phyloP scores from a whole-genome alignment of 2,797 vertebrate genomes.

The Botia kubotai region DNA sequence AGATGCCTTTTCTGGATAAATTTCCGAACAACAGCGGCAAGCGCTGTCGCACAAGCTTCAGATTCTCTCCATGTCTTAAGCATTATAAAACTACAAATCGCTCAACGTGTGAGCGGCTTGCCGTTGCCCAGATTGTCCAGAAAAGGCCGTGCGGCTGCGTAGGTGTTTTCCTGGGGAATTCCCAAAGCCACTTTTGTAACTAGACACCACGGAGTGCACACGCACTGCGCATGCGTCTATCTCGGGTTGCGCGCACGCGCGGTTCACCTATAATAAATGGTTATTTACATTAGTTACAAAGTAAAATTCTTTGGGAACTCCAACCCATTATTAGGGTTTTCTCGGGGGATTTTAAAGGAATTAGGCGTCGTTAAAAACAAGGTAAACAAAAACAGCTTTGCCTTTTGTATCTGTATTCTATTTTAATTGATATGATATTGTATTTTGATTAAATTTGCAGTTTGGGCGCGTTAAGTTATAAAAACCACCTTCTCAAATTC shows the following conservation, averaged over 20 bases:
- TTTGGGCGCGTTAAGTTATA: not conserved
- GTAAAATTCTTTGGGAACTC: not conserved
- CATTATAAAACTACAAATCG: slow-evolving; percentile 53
- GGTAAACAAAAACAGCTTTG: not conserved
- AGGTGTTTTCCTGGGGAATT: slow-evolving; percentile 68
- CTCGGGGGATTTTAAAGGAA: not conserved
- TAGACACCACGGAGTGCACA: slow-evolving; percentile 5
- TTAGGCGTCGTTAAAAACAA: not conserved
- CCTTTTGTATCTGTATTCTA: not conserved
- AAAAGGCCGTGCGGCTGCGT: slow-evolving; percentile 44
- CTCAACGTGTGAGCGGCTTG: not conserved
- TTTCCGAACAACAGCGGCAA: slow-evolving; percentile 48
- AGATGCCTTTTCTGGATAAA: slow-evolving; percentile 34
- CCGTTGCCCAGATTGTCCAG: slow-evolving; percentile 39
- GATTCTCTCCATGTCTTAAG: slow-evolving; percentile 53
- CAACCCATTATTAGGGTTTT: not conserved
- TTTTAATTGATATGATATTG: not conserved
- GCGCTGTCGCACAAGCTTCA: slow-evolving; percentile 38
- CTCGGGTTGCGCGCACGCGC: not conserved
- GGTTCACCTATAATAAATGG: not conserved
- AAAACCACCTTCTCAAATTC: too few relatives aligned
- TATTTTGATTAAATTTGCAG: not conserved
- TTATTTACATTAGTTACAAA: not conserved
- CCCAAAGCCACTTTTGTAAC: slow-evolving; percentile 60
- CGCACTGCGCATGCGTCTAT: slow-evolving; percentile 15